Evolutionary conservation across 2,797 vertebrate genomes (phyloP), one percentile per base, ranked within the genome.

Genomic region (Syndactyla subalaris): DNA sequence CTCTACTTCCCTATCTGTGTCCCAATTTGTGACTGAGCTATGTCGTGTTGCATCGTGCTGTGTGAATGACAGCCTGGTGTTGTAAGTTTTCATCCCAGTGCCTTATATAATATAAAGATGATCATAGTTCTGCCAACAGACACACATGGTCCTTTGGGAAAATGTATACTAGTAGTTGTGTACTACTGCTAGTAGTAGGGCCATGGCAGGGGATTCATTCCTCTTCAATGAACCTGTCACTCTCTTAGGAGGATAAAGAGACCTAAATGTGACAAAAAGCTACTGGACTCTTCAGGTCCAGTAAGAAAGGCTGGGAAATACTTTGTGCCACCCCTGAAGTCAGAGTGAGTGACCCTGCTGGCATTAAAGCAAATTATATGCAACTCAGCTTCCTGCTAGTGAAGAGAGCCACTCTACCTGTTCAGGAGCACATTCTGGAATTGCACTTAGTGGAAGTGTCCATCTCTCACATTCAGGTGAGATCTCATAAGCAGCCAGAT

Each of bases 51-150:
- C 71, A 93, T 88, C 85, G 63, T 4, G 32, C 85, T 92, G 58
- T 84, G 79, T 83, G 80, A 95, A 54, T 92, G 81, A 90, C 93
- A 95, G 83, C 59, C 85, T 94, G 85, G 74, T 72, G 80, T 51
- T 83, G 20, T 26, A 82, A 58, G 13, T 85, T 67, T 30, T 79
- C 46, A 76, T 95, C 80, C 82, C 68, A 54, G 71, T 82, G 49
- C 67, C 3, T 9, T 90, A 43, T 63, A 63, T 63, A 26, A 30
- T 67, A 72, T 54, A 82, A 90, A 88, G 73, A 88, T 54, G 21
- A 74, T 67, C 67, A 30, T 27, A 63, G 48, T 68, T 85, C 83
- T 95, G 86, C 79, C 86, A 92, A 65, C 59, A 84, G 1, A 24
- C 63, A 86, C 74, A 62, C 49, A 32, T 19, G 32, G 34, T 46